Base-by-base conservation (phyloP, 2,888 invertebrate genomes). In the Patella depressa region DNA sequence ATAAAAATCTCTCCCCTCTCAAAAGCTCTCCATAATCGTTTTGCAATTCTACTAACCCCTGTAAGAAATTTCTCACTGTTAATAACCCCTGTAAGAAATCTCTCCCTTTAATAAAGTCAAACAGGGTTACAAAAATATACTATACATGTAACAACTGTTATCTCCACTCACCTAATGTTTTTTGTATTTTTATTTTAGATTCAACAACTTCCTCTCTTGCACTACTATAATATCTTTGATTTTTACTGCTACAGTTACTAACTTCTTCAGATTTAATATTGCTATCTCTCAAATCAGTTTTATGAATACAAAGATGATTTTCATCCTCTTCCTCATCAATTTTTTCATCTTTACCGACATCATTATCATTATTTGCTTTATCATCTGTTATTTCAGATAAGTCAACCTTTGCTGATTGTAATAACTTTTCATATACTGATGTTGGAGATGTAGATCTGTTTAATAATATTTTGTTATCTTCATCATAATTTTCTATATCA, bases 391-490 rank as follows among this genome's bases (percentile, higher is more conserved):
- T 69, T 12, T 65, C 53, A 45, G 45, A 45, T 71, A 74, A 55
- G 29, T 78, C 80, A 12, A 84, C 73, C 75, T 86, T 85, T 12
- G 87, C 87, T 55, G 86, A 84, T 72, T 84, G 80, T 5, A 88
- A 76, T 53, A 88, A 80, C 78, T 83, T 84, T 76, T 86, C 84
- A 80, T 89, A 89, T 17, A 89, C 87, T 65, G 88, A 88, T 73
- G 85, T 88, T 7, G 89, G 89, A 15, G 88, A 89, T n/a, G 86
- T 83, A n/a, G 88, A 87, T 45, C 89, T 77, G 73, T 81, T 85
- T 76, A 84, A 82, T 15, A 89, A 76, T 19, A 88, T 79, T 14
- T 82, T 79, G 73, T 86, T 88, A 71, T 78, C 76, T 11, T 86
- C 84, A 55, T 84, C 84, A 69, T 85, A 83, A 72, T 88, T 87